A percentile compares a stretch with the other conserved stretches of the same genome.
Evolutionary conservation across 2,113 vertebrate species (phyloP).

Genomic region (Sorex araneus): DNA sequence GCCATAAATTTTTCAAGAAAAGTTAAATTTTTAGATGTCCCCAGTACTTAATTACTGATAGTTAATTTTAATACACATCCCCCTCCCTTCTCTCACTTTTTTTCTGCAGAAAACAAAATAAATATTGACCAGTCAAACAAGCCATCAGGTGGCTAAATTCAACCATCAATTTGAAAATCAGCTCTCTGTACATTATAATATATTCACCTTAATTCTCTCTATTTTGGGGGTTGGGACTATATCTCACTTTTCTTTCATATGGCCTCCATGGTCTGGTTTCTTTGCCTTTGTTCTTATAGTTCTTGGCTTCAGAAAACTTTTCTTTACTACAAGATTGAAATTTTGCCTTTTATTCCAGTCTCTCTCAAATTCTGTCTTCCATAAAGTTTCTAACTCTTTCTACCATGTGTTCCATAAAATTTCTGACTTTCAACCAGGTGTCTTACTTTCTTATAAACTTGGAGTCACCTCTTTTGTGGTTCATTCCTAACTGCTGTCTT

Average conservation of each 20-base stretch:
- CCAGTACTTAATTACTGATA: not conserved
- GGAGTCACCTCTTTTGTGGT: constrained; percentile 1
- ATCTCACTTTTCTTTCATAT: not conserved
- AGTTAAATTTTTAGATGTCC: not conserved
- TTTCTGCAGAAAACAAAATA: no score
- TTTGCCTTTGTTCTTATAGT: not conserved
- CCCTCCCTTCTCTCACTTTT: no score
- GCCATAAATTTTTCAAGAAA: not conserved
- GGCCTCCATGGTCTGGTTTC: not conserved
- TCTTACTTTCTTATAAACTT: constrained; percentile 7
- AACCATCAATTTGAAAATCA: not conserved
- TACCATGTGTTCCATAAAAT: no score
- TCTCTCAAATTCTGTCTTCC: not conserved
- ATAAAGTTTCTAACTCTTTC: not conserved
- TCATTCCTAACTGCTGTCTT: constrained; percentile 2
- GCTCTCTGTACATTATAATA: no score
- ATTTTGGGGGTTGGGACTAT: not conserved
- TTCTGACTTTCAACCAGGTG: not conserved
- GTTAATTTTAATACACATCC: not conserved
- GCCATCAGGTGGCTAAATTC: not conserved
- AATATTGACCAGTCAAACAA: not conserved
- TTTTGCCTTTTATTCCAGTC: not conserved
- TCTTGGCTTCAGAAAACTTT: not conserved
- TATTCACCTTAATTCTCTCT: not conserved
- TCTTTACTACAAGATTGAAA: not conserved